Conservation (phyloP, 35 echinoderm and acorn worm species). For the Apostichopus japonicus region DNA sequence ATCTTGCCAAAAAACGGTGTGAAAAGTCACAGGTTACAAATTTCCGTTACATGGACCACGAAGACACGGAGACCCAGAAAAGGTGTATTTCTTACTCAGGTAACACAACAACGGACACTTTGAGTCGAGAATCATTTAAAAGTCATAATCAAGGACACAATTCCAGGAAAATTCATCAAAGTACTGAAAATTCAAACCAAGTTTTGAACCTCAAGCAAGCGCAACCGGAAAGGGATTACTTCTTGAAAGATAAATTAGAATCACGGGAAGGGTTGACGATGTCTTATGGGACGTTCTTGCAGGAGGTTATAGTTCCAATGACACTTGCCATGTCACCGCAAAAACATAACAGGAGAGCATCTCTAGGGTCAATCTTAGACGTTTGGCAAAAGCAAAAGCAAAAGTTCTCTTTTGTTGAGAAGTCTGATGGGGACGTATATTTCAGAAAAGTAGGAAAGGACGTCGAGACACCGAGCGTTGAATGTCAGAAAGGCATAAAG, state of each 20-base stretch:
- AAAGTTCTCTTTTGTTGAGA: neutral
- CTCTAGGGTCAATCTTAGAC: neutral
- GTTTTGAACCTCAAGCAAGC: neutral
- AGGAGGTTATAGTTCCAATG: constrained; percentile 27
- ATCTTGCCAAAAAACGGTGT: too few relatives aligned
- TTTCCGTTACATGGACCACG: too few relatives aligned
- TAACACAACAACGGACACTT: neutral
- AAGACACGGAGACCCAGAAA: neutral
- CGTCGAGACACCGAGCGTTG: neutral
- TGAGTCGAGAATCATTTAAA: neutral
- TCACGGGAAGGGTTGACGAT: neutral
- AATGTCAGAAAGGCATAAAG: neutral
- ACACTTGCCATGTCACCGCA: neutral
- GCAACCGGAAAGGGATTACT: neutral
- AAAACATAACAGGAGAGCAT: neutral
- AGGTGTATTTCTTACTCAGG: neutral
- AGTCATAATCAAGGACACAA: neutral
- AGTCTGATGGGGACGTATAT: neutral
- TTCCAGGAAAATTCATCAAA: neutral
- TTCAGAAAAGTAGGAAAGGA: neutral
- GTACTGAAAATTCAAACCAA: neutral
- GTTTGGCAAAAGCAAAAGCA: constrained; percentile 3
- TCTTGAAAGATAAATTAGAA: neutral
- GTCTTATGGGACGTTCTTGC: neutral
- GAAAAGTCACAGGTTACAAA: too few relatives aligned